Percentiles rank a stretch among this genome's conserved stretches.
phyloP scores from a whole-genome alignment of 1,140 invertebrate species.

The Leptestheria dahalacensis region DNA sequence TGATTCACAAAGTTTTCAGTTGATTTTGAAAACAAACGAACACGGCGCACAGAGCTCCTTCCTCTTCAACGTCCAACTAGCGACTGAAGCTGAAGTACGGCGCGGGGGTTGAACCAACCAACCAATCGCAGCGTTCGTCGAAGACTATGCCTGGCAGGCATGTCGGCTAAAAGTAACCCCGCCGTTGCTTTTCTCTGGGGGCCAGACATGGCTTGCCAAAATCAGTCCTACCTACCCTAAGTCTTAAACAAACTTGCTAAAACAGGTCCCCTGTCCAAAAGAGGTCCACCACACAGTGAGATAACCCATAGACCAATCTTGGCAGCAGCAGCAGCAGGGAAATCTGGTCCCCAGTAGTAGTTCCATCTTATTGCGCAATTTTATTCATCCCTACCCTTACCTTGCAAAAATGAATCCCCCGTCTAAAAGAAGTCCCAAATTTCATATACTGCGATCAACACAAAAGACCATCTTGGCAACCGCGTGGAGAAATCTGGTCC shows the following conservation, averaged over 20 bases:
- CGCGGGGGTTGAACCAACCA: not conserved
- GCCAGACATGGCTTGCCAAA: not conserved
- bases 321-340: too few species aligned
- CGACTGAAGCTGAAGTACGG: not conserved
- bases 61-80: not conserved
- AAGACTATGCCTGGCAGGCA: not conserved
- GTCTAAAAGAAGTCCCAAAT: not conserved
- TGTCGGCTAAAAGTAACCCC: too few species aligned
- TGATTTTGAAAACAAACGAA: too few species aligned
- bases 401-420: not conserved
- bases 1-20: not conserved
- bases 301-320: too few species aligned
- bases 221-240: not conserved
- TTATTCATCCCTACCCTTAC: too few species aligned
- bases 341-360: too few species aligned
- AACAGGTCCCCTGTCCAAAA: not conserved
- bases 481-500: too few species aligned
- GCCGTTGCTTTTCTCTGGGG: too few species aligned
- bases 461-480: too few species aligned
- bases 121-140: not conserved
- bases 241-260: not conserved
- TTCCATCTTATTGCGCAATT: too few species aligned
- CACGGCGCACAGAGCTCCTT: too few species aligned
- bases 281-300: too few species aligned
- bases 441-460: not conserved